Base-by-base conservation (phyloP, 2,113 vertebrate genomes). In the Hystrix brachyura region DNA sequence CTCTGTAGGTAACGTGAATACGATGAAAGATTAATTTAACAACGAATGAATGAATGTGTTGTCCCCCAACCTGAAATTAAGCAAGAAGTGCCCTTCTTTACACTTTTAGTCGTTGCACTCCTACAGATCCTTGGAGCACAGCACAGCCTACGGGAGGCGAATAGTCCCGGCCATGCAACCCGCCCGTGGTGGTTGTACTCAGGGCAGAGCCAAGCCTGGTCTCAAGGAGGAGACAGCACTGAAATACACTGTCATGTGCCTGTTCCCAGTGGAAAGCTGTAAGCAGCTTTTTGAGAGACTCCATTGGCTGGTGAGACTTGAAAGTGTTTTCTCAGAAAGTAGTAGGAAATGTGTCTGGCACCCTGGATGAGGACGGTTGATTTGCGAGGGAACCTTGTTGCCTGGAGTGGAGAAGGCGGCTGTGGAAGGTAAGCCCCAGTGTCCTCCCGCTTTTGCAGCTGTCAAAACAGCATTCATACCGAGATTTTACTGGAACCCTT, bases 241-340 rank as follows among this genome's bases (percentile, higher is more conserved):
- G 11, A 34, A 46, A 1, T 1, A 34, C 29, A 55, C 0, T 5
- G 0, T n/a, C 4, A 4, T 19, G 0, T 23, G 25, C 13, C 15
- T 23, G 5, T 71, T 17, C 82, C 34, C 12, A 48, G 32, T 4
- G 17, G 17, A 62, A 64, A 9, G 10, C 64, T 72, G 2, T 32
- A n/a, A 71, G 55, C 46, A 6, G 0, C 17, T 64, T 59, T 80
- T 72, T 84, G 51, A 81, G 80, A 65, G 48, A 48, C 84, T 79
- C 13, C 32, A 1, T 27, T 46, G 17, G 12, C 21, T 74, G 1
- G 5, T 3, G 43, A 48, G 17, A 85, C 85, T 12, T 76, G 25
- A 53, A 82, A 32, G 0, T 6, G 1, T 8, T 7, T 57, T 11
- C 2, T 46, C 3, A 9, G 12, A 13, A 21, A n/a, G 18, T 60